Evolutionary conservation across 2,888 invertebrate species (phyloP).

Genomic region (Catonia carolina): DNA sequence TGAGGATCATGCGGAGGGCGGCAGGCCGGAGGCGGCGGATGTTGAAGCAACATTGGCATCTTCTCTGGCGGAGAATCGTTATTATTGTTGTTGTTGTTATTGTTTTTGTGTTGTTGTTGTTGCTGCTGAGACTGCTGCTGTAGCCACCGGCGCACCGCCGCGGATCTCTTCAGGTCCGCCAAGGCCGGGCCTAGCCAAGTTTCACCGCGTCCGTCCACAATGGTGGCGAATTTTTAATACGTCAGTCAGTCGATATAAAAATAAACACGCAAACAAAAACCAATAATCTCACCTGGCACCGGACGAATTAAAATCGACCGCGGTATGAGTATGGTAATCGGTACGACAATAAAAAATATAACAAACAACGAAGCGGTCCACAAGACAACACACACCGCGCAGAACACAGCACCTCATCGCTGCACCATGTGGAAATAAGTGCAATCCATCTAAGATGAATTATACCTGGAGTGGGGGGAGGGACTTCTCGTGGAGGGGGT

Average conservation of each 20-base stretch:
- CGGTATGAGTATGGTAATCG: too few relatives aligned
- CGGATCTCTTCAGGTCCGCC: slow-evolving; percentile 27
- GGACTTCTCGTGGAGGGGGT: slow-evolving; percentile 38
- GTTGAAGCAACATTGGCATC: slow-evolving; percentile 30
- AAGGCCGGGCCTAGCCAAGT: slow-evolving; percentile 27
- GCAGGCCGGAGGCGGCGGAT: slow-evolving; percentile 14
- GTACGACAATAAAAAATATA: too few relatives aligned
- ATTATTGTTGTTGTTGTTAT: slow-evolving; percentile 30
- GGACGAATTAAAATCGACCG: too few relatives aligned
- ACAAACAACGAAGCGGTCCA: not conserved
- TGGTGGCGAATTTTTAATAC: slow-evolving; percentile 13
- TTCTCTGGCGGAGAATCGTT: slow-evolving; percentile 30
- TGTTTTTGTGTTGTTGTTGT: slow-evolving; percentile 12
- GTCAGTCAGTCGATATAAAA: too few relatives aligned
- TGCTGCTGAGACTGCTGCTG: slow-evolving; percentile 23
- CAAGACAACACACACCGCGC: not conserved
- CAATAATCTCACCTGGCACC: too few relatives aligned
- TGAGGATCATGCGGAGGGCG: slow-evolving; percentile 28
- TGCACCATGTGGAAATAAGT: slow-evolving; percentile 16
- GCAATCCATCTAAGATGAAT: slow-evolving; percentile 22
- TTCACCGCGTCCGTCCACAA: slow-evolving; percentile 25
- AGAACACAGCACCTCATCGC: not conserved
- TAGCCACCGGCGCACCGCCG: slow-evolving; percentile 27
- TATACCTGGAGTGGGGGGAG: slow-evolving; percentile 46
- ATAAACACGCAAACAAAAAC: too few relatives aligned